Conservation (phyloP, 1,140 invertebrate species). For the Bombus terrestris region DNA sequence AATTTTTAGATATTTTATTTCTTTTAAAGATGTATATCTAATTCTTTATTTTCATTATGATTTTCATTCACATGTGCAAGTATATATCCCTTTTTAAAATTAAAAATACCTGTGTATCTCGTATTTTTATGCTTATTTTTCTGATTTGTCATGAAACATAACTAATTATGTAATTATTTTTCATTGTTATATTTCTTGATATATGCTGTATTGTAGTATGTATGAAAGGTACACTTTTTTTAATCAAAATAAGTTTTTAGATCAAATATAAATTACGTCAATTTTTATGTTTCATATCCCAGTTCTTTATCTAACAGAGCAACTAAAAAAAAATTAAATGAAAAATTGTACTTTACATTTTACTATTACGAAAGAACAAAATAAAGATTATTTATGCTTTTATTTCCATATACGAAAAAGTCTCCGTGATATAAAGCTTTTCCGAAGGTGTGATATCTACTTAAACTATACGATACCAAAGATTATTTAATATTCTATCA, state of each 20-base stretch:
- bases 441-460: not conserved
- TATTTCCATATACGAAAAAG: not conserved
- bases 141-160: not conserved
- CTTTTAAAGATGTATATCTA: not conserved
- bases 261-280: not conserved
- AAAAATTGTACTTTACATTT: not conserved
- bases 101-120: not conserved
- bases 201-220: not conserved
- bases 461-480: not conserved
- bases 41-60: not conserved
- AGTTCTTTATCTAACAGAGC: not conserved
- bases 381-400: no score
- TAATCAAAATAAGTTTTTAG: not conserved
- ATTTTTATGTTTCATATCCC: not conserved
- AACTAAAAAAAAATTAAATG: not conserved
- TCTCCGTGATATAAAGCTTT: not conserved
- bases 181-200: not conserved
- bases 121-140: not conserved
- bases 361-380: no score
- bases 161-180: not conserved
- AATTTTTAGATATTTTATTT: no score
- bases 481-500: not conserved
- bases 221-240: not conserved
- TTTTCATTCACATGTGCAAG: not conserved
- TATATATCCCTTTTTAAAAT: not conserved